phyloP scores from a whole-genome alignment of 2,888 invertebrate species.

The Augochlorella aurata region DNA sequence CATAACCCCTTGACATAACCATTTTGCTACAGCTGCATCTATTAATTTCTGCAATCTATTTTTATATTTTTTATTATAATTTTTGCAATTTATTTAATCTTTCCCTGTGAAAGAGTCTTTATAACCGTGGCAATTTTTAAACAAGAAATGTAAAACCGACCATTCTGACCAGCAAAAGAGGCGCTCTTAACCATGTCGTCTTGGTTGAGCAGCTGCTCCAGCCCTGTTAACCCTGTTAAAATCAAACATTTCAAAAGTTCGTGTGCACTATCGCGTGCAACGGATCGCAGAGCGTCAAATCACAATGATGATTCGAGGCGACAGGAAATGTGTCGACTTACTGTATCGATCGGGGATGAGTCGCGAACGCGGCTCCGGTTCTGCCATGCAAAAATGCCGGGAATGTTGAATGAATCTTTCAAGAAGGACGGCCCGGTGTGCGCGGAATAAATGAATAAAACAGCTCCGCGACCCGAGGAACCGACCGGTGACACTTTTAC shows the following conservation, averaged over 20 bases:
- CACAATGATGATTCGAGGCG: neutral
- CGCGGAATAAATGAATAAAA: slow-evolving; percentile 68
- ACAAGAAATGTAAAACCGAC: too few species aligned
- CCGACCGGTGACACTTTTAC: slow-evolving; percentile 63
- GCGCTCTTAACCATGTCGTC: too few species aligned
- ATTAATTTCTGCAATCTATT: too few species aligned
- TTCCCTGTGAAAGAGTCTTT: too few species aligned
- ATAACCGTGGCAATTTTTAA: too few species aligned
- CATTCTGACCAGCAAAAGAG: too few species aligned
- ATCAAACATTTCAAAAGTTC: too few species aligned
- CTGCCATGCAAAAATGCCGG: slow-evolving; percentile 59
- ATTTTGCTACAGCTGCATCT: too few species aligned
- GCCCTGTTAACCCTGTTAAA: neutral
- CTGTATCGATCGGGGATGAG: slow-evolving; percentile 29
- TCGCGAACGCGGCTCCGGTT: slow-evolving; percentile 49
- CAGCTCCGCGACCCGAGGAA: slow-evolving; percentile 49
- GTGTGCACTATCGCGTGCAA: neutral
- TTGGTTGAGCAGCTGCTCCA: too few species aligned
- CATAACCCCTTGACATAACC: too few species aligned
- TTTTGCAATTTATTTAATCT: too few species aligned
- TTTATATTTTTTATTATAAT: too few species aligned
- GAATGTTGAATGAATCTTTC: slow-evolving; percentile 74
- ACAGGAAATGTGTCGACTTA: slow-evolving; percentile 31
- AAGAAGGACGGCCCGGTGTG: slow-evolving; percentile 63
- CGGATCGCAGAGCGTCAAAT: neutral